Base-by-base conservation (phyloP, 2,888 invertebrate species). In the Aplocera efformata region DNA sequence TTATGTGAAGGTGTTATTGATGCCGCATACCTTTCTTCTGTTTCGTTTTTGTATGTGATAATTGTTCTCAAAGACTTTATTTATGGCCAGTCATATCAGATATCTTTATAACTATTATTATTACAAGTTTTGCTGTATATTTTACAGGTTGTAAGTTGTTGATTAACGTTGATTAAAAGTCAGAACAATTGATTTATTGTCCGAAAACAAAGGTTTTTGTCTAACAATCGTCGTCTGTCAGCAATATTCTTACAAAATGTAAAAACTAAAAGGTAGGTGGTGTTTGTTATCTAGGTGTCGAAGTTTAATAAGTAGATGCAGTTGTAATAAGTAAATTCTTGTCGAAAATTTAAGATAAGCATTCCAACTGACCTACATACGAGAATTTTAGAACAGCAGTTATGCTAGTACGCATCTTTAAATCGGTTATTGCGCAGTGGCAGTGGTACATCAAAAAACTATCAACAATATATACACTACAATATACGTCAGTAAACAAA, bases 361-460 rank as follows among this genome's bases (percentile, higher is more conserved):
- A 33, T 48, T 33, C 17, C 35, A 36, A 48, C 44, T 53, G 53
- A 48, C 53, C 50, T 42, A 50, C 42, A 50, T 50, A 44, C 37
- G 9, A 23, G 32, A 30, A 33, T 46, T 45, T 42, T n/a, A 45
- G 40, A 32, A 38, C 46, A 40, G 22, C 33, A 41, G 42, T 37
- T 48, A 22, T 35, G 27, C 26, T 42, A 39, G 34, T 48, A 40
- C 45, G 46, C 37, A 36, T 44, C 36, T 50, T 34, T 29, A 40
- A 40, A 39, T 49, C 28, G 25, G 42, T 44, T 66, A 67, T 64
- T 72, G 68, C 70, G 71, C 71, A 72, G 67, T 64, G 49, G 48
- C 53, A 56, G 57, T 55, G 50, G 53, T 55, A 60, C 58, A 64
- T 66, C 61, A 67, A 67, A 67, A 60, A 52, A 60, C 58, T 61